Conservation (phyloP, 2,797 vertebrate species). For the Tympanoctomys barrerae region DNA sequence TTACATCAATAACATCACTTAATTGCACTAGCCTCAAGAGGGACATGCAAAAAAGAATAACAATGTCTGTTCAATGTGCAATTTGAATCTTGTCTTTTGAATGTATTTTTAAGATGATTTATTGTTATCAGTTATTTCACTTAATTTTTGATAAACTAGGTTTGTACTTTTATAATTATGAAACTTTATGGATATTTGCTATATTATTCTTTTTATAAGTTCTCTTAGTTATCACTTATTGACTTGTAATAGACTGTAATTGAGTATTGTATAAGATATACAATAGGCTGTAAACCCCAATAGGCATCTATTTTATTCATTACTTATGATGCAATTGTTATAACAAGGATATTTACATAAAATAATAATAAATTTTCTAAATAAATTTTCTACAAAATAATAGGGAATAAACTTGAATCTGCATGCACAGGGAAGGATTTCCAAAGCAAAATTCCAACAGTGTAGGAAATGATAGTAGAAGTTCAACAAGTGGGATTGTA, state of each 20-base stretch:
- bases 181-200: neutral
- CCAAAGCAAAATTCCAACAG: too few species aligned
- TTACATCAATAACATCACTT: neutral
- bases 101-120: neutral
- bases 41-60: slow-evolving; percentile 24
- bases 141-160: neutral
- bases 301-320: neutral
- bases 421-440: too few species aligned
- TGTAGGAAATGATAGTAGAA: too few species aligned
- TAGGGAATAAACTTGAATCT: too few species aligned
- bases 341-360: too few species aligned
- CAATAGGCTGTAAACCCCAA: neutral
- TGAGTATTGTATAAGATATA: neutral
- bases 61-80: neutral
- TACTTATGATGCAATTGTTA: too few species aligned
- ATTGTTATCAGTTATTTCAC: neutral
- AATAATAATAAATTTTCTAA: too few species aligned
- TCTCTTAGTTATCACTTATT: neutral
- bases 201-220: neutral
- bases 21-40: slow-evolving; percentile 66
- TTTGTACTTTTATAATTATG: neutral
- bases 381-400: too few species aligned
- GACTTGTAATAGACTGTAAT: neutral
- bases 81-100: neutral
- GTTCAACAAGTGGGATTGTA: too few species aligned